Evolutionary conservation across 2,113 vertebrate species (phyloP).

Genomic region (Malurus melanocephalus): DNA sequence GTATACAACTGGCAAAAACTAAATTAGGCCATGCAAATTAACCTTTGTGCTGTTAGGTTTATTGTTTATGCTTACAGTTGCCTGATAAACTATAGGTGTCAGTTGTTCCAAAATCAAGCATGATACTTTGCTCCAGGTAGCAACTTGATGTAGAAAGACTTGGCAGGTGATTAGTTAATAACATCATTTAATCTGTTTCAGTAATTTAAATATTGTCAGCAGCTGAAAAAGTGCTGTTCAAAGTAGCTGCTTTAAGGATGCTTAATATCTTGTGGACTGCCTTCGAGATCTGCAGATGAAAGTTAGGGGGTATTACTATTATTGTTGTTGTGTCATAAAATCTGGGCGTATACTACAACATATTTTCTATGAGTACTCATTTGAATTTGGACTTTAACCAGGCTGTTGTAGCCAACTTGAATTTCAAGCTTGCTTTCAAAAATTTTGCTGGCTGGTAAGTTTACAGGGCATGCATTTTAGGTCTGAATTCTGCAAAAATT

Average conservation of each 20-base stretch:
- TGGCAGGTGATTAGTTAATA: conserved; percentile 52
- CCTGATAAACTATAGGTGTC: conserved; percentile 3
- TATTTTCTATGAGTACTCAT: conserved; percentile 46
- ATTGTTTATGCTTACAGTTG: background rate
- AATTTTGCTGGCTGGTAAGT: background rate
- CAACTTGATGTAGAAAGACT: conserved; percentile 18
- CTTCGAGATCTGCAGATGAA: conserved; percentile 56
- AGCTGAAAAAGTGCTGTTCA: conserved; percentile 22
- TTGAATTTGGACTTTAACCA: conserved; percentile 41
- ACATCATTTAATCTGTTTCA: conserved; percentile 15
- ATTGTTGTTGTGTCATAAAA: conserved; percentile 49
- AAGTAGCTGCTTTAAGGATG: conserved; percentile 35
- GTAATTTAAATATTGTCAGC: conserved; percentile 47
- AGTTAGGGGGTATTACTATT: conserved; percentile 26
- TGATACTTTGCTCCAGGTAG: conserved; percentile 28
- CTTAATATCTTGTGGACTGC: conserved; percentile 24
- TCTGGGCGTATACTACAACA: conserved; percentile 27
- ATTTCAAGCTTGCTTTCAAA: background rate
- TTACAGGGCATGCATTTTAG: background rate
- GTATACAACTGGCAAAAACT: background rate
- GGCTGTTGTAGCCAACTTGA: background rate
- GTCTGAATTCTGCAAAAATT: background rate
- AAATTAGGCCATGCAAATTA: background rate
- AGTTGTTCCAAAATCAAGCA: conserved; percentile 26
- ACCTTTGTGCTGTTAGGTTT: background rate